Conservation (phyloP, 1,140 invertebrate species). For the Drosophila novamexicana region DNA sequence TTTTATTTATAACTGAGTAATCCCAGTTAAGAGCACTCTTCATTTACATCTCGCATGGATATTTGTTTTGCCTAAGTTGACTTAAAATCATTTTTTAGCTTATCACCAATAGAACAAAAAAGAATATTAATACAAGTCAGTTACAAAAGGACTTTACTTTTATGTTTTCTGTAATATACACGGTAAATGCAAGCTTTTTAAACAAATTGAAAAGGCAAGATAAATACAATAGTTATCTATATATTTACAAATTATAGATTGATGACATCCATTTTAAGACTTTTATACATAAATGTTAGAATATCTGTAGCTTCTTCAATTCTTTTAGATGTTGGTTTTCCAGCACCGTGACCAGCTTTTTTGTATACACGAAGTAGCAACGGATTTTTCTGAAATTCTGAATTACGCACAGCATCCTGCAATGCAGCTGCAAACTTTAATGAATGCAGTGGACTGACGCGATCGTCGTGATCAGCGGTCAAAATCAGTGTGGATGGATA, state of each 20-base stretch:
- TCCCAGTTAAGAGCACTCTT: no score
- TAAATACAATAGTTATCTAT: conserved; percentile 3
- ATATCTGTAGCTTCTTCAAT: conserved; percentile 96
- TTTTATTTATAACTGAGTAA: no score
- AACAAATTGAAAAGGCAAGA: conserved; percentile 1
- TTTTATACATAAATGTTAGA: conserved; percentile 93
- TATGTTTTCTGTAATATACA: conserved; percentile 1
- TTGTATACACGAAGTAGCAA: conserved; percentile 95
- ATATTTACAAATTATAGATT: conserved; percentile 57
- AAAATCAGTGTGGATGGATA: conserved; percentile 96
- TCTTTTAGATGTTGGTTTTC: conserved; percentile 93
- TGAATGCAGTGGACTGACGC: conserved; percentile 97
- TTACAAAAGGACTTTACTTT: not conserved
- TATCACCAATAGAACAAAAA: no score
- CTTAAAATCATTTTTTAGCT: no score
- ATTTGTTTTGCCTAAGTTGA: no score
- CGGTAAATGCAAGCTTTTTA: conserved; percentile 19
- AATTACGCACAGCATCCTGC: conserved; percentile 90
- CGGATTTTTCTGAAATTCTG: conserved; percentile 92
- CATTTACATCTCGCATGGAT: no score
- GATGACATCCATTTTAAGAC: conserved; percentile 86
- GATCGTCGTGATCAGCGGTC: conserved; percentile 99
- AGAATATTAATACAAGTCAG: no score
- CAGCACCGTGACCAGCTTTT: conserved; percentile 97
- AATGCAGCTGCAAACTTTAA: conserved; percentile 97